Percentiles rank a stretch among this genome's conserved stretches.
Conservation (phyloP, 1,140 invertebrate species). For the Hormaphis cornu region DNA sequence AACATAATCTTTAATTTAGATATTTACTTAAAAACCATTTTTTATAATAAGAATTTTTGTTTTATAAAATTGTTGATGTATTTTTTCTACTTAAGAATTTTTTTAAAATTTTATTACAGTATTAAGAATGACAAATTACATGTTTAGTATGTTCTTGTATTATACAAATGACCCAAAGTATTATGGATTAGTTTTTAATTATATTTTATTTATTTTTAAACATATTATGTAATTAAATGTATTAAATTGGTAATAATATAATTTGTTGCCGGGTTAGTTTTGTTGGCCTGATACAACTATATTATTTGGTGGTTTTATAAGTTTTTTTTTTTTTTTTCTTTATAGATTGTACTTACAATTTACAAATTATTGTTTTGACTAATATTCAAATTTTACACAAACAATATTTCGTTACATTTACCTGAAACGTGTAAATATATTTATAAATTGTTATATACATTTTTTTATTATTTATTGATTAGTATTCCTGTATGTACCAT, state of each 20-base stretch:
- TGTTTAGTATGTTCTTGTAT: slow-evolving; percentile 25
- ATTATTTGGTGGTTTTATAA: slow-evolving; percentile 28
- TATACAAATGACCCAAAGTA: slow-evolving; percentile 30
- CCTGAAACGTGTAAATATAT: slow-evolving; percentile 26
- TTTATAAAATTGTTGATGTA: slow-evolving; percentile 24
- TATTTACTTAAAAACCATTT: slow-evolving; percentile 24
- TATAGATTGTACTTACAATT: slow-evolving; percentile 25
- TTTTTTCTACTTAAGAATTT: slow-evolving; percentile 28
- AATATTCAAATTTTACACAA: slow-evolving; percentile 23
- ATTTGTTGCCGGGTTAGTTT: slow-evolving; percentile 15
- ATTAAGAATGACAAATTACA: slow-evolving; percentile 27
- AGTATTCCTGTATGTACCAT: neutral
- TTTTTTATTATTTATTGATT: slow-evolving; percentile 3
- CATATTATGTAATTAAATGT: slow-evolving; percentile 13
- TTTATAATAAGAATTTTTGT: slow-evolving; percentile 12
- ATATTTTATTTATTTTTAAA: slow-evolving; percentile 20
- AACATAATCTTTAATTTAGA: slow-evolving; percentile 8
- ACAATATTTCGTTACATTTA: slow-evolving; percentile 30
- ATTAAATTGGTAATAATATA: slow-evolving; percentile 5
- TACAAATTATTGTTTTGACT: slow-evolving; percentile 21
- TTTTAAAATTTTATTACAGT: slow-evolving; percentile 29
- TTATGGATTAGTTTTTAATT: slow-evolving; percentile 28
- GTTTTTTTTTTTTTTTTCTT: slow-evolving; percentile 14
- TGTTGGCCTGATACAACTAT: neutral
- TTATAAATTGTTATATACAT: slow-evolving; percentile 27